Evolutionary conservation across 2,888 invertebrate genomes (phyloP), one percentile per base, ranked within the genome.

Genomic region (Margaritifera margaritifera): DNA sequence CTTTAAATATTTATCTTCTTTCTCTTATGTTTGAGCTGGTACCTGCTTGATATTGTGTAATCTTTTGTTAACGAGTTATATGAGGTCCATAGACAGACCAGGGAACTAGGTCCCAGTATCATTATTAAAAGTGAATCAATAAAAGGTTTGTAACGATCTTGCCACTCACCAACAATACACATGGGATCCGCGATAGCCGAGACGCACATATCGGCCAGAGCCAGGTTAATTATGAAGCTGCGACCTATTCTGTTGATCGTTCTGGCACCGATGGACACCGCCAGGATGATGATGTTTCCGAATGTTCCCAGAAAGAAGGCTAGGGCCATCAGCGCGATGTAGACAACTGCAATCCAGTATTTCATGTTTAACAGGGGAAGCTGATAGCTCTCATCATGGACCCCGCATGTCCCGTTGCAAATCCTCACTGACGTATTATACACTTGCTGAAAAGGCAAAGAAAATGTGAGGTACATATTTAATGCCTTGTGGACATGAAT

Each of bases 121-220:
- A 31, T 31, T 31, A 31, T 8, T 31, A 1, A 31, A 31, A 31
- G 8, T 8, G 0, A 31, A 2, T 8, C 31, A 31, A 31, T 8
- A 2, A 31, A 31, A 8, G 0, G 31, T 31, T 31, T 31, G 0
- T 31, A 31, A 31, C n/a, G n/a, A 61, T 61, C 27, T n/a, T 27
- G 20, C 0, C 25, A 70, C 81, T 75, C 78, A 87, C 87, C 87
- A 15, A 86, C 64, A 56, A 87, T 82, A 62, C 86, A 86, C 73
- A 87, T 78, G 4, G 86, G 86, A 50, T 87, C 85, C 25, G 85
- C 85, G 8, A 87, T 67, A 15, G 72, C 78, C 1, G 83, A 75
- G 4, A 86, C 85, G 62, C 85, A 86, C 1, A 87, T 75, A 69
- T 87, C 87, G 2, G 87, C 86, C 1, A 85, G 42, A 8, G 86